Percentiles rank a stretch among this genome's conserved stretches.
phyloP scores from a whole-genome alignment of 2,797 vertebrate species.

The Rhynchotus rufescens region DNA sequence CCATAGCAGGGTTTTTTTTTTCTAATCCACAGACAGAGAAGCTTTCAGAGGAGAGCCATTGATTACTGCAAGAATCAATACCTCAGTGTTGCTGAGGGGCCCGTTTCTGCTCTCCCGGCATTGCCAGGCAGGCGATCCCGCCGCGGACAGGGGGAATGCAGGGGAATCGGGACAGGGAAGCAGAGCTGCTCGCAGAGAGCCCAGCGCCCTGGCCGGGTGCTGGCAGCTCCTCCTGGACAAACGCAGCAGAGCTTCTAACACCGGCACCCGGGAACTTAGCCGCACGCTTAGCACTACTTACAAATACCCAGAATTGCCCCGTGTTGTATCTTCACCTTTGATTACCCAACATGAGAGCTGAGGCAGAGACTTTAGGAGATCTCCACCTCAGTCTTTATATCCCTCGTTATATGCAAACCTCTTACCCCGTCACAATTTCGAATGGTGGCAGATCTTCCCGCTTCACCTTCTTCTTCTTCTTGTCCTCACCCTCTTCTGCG shows the following conservation, averaged over 20 bases:
- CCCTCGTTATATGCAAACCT: background rate
- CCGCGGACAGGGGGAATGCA: background rate
- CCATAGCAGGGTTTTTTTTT: background rate
- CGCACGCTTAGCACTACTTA: accelerated
- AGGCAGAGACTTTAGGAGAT: background rate
- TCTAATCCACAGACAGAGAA: conserved; percentile 4
- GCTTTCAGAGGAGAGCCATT: conserved; percentile 27
- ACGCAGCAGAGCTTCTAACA: background rate
- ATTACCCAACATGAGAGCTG: background rate
- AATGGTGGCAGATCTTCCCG: conserved; percentile 90
- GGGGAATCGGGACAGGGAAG: background rate
- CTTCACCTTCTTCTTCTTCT: conserved; percentile 80
- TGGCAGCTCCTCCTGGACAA: background rate
- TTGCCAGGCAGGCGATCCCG: background rate
- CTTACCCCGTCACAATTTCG: conserved; percentile 92
- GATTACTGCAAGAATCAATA: conserved; percentile 37
- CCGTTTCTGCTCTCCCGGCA: background rate
- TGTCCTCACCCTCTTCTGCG: conserved; percentile 61
- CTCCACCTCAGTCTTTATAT: background rate
- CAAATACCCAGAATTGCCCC: accelerated
- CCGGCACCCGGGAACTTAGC: background rate
- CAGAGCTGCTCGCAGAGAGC: background rate
- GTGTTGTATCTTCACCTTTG: background rate
- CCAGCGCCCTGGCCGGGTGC: background rate
- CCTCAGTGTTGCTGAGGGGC: background rate